Evolutionary conservation across 2,113 vertebrate species (phyloP).

Genomic region (Cyphomyrus discorhynchus): DNA sequence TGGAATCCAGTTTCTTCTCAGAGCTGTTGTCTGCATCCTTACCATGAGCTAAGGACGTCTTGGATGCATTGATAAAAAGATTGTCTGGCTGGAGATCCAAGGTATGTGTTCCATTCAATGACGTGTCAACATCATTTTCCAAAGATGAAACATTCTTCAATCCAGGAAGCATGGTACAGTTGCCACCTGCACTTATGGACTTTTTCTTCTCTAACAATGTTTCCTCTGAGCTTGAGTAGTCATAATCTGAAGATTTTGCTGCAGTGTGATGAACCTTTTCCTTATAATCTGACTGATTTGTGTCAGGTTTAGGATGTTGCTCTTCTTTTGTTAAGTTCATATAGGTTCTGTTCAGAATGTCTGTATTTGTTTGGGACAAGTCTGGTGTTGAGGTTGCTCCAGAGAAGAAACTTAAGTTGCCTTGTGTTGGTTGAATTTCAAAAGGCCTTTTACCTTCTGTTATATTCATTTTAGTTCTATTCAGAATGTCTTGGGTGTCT

Average conservation of each 20-base stretch:
- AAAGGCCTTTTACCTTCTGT: not conserved
- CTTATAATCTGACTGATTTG: not conserved
- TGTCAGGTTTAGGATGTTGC: not conserved
- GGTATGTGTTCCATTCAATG: not conserved
- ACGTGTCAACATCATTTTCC: constrained; percentile 22
- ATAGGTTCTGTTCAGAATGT: constrained; percentile 9
- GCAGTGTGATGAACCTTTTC: not conserved
- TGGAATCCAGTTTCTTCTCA: constrained; percentile 14
- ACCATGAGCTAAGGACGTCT: too few relatives aligned
- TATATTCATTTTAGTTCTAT: not conserved
- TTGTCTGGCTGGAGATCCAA: not conserved
- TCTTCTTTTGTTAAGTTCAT: not conserved
- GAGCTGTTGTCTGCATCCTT: constrained; percentile 4
- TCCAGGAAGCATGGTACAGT: not conserved
- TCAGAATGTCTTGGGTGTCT: constrained; percentile 12
- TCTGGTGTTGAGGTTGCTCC: not conserved
- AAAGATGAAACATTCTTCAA: constrained; percentile 23
- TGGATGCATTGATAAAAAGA: not conserved
- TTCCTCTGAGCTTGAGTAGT: constrained; percentile 11
- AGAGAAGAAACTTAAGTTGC: not conserved
- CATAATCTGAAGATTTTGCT: constrained; percentile 12
- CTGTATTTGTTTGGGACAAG: not conserved
- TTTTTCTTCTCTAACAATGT: constrained; percentile 9
- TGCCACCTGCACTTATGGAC: not conserved
- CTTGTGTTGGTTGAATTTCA: not conserved